Base-by-base conservation (phyloP, 1,140 invertebrate species). In the Cyclina sinensis region DNA sequence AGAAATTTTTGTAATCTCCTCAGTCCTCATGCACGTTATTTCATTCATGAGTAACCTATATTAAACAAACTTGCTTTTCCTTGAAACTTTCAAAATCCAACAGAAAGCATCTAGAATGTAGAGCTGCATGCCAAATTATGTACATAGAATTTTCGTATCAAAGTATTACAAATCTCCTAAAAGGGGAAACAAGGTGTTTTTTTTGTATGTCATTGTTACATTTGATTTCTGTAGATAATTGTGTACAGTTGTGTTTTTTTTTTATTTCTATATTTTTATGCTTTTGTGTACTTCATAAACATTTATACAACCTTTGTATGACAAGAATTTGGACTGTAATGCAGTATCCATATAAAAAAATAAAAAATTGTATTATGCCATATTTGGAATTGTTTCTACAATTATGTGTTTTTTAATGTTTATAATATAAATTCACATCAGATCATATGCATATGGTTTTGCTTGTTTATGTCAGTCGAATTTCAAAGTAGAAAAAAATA, bases 71-170 rank as follows among this genome's bases (percentile, higher is more conserved):
- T 65, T 65, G 27, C 2, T 30, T 76, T 48, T 76, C 24, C 5
- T n/a, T 27, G 73, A 76, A 76, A 24, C 35, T 76, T 30, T 11
- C 16, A 7, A 35, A 27, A 30, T 3, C 11, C n/a, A 27, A 51
- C 5, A 24, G 39, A 1, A 30, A n/a, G 39, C n/a, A 27, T n/a
- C n/a, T 11, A 27, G 18, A 16, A 11, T 32, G 46, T 35, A 30
- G 7, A 46, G 46, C 30, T 78, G 43, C 27, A 78, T 35, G 70
- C 74, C 43, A 51, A 78, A 51, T 57, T 74, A 57, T 74, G 74
- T 78, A 78, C 12, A 78, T 78, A 78, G 74, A 54, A 54, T n/a
- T 46, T 74, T 21, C 48, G 74, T 78, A 78, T 78, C 74, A 35
- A 78, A 78, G 74, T 78, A 78, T 78, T 78, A 78, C 30, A 78